Base-by-base conservation (phyloP, 2,888 invertebrate species). In the Dolichopus griseipennis region DNA sequence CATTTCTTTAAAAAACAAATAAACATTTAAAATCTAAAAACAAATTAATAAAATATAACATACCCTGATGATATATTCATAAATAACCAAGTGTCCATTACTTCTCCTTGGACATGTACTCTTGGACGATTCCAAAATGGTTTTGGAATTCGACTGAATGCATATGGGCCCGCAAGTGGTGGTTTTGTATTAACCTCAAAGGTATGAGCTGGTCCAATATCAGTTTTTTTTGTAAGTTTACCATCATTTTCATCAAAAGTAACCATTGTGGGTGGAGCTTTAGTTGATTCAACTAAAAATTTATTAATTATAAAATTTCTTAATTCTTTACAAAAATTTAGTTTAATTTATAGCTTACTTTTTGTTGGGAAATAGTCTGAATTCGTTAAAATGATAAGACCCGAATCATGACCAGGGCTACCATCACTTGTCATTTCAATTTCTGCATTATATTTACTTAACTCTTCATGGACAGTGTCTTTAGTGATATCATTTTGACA, bases 81-180 rank as follows among this genome's bases (percentile, higher is more conserved):
- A 80, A 93, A 92, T 77, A 93, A 86, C 93, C 94, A 94, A 63
- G 94, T 93, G 69, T 87, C 84, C 61, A 86, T 86, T 63, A 91
- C 87, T 72, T 88, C 83, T 76, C 88, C 84, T 76, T 89, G 87
- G 73, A 93, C 86, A 83, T 90, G 91, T 75, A 92, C 88, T 72
- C 92, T 87, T 62, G 93, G 93, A 75, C 89, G 87, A 77, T 88
- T 87, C 88, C 90, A 89, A 66, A 90, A 89, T 43, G 93, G 92
- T 72, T 89, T 85, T 52, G 94, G 95, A 73, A 93, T 88, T 68
- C 92, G 86, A 75, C 93, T 93, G 84, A 94, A 95, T 68, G 94
- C 94, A 79, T 92, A 95, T 41, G 93, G 94, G 37, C 94, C 95
- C 21, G 93, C 93, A 74, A 90, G 82, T 18, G 94, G 93, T 18